phyloP scores from a whole-genome alignment of 2,888 invertebrate species.

The Dasypolia templi region DNA sequence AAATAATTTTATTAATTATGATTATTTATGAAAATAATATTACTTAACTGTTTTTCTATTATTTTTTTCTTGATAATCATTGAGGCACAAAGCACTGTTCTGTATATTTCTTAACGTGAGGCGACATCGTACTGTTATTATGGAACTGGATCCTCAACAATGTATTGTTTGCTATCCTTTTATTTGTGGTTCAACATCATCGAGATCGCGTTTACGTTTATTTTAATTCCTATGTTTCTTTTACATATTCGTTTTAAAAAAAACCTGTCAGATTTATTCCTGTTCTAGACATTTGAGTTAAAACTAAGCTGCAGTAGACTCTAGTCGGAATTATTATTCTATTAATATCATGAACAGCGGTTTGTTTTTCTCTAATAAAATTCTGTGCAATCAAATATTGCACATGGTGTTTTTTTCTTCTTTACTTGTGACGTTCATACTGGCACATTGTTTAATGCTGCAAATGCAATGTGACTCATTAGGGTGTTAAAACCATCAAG shows the following conservation, averaged over 20 bases:
- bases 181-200: not conserved
- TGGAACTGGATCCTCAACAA: not conserved
- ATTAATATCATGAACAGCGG: conserved; percentile 13
- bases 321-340: conserved; percentile 28
- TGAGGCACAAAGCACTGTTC: too few species aligned
- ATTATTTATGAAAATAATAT: not conserved
- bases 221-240: not conserved
- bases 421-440: conserved; percentile 2
- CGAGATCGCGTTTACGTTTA: not conserved
- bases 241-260: not conserved
- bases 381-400: conserved; percentile 25
- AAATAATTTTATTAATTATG: not conserved
- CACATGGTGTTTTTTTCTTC: not conserved
- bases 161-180: not conserved
- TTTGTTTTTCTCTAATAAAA: conserved; percentile 24
- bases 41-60: not conserved
- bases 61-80: not conserved
- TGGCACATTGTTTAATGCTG: not conserved
- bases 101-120: not conserved
- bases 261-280: not conserved
- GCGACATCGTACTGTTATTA: not conserved
- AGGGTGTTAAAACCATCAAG: not conserved
- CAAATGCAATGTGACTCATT: not conserved
- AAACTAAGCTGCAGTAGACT: not conserved
- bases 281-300: conserved; percentile 5